Percentiles rank a stretch among this genome's conserved stretches.
Evolutionary conservation across 1,140 invertebrate species (phyloP).

Genomic region (Bombus sylvicola): DNA sequence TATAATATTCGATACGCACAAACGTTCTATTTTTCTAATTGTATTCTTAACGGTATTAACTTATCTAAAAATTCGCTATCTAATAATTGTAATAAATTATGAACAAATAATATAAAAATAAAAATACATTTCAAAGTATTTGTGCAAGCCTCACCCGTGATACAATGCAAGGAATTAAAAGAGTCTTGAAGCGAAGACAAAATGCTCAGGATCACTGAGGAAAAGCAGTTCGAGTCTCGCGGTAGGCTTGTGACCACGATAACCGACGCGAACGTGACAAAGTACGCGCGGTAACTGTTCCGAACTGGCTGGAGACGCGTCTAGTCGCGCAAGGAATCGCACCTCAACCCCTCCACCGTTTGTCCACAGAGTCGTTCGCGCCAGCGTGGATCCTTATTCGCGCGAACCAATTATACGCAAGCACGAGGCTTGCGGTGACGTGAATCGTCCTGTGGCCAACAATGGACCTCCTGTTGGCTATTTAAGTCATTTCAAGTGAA

Average conservation of each 20-base stretch:
- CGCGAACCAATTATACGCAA: not conserved
- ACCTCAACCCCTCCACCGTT: not conserved
- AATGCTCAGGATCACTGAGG: not conserved
- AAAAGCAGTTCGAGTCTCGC: not conserved
- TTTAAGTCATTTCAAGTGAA: not conserved
- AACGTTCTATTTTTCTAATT: too few relatives aligned
- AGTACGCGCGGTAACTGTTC: conserved; percentile 60
- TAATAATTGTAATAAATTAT: too few relatives aligned
- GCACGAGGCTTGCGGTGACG: not conserved
- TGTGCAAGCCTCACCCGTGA: not conserved
- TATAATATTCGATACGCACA: too few relatives aligned
- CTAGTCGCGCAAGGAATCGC: conserved; percentile 28
- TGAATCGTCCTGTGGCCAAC: not conserved
- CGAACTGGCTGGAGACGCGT: conserved; percentile 11
- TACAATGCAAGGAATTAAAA: not conserved
- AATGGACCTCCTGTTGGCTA: not conserved
- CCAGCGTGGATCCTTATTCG: not conserved
- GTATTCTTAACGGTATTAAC: too few relatives aligned
- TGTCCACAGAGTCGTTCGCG: not conserved
- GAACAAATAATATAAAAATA: not conserved
- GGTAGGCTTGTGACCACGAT: not conserved
- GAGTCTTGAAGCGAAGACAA: too few relatives aligned
- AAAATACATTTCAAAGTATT: not conserved
- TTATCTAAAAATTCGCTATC: too few relatives aligned
- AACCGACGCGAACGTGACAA: conserved; percentile 40